phyloP scores from a whole-genome alignment of 2,113 vertebrate species.

The Eulacestoma nigropectus region DNA sequence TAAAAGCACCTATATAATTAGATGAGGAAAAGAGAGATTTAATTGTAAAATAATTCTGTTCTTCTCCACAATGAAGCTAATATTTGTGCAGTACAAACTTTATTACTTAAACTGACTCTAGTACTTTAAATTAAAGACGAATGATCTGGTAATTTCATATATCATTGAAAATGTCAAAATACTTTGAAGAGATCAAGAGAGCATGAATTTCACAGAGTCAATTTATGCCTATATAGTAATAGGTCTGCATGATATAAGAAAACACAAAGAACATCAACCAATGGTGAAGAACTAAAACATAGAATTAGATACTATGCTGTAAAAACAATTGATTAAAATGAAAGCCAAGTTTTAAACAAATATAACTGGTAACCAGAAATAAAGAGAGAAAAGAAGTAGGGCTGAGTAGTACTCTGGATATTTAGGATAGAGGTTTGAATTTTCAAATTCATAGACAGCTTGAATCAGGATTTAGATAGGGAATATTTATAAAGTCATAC shows the following conservation, averaged over 20 bases:
- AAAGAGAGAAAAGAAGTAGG: not conserved
- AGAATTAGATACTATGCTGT: not conserved
- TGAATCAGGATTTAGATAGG: not conserved
- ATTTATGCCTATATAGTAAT: not conserved
- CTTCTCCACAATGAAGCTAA: not conserved
- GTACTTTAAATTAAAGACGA: not conserved
- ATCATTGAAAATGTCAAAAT: not conserved
- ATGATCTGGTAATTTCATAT: not conserved
- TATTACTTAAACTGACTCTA: not conserved
- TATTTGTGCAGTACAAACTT: not conserved
- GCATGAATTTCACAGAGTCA: not conserved
- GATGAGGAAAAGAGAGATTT: not conserved
- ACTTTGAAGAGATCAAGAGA: not conserved
- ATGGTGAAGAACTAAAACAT: not conserved
- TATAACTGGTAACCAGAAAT: not conserved
- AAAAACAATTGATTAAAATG: not conserved
- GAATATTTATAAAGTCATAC: not conserved
- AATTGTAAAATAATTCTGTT: not conserved
- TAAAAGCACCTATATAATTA: not conserved
- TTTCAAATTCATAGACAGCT: not conserved
- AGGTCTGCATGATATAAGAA: not conserved
- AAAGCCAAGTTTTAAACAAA: not conserved
- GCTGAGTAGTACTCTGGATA: not conserved
- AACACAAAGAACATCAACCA: not conserved
- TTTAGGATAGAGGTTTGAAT: not conserved